Base-by-base conservation (phyloP, 1,140 invertebrate species). In the Macrobrachium nipponense region DNA sequence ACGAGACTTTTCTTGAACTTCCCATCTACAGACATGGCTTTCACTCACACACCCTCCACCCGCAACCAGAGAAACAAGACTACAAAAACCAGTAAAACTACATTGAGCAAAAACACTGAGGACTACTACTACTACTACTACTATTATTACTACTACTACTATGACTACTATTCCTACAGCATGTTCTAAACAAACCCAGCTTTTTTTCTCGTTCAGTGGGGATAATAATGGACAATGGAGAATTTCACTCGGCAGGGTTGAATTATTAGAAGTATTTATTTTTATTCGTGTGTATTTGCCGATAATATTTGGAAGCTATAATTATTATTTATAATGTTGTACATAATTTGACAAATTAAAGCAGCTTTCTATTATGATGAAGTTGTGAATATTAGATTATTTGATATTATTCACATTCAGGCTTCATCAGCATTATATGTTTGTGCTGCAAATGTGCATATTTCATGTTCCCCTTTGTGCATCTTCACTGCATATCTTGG, bases 1-100 rank as follows among this genome's bases (percentile, higher is more conserved):
- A 87, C 85, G 68, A 43, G 51, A 87, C 85, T 82, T 87, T 87
- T 81, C 85, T 87, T 87, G 85, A 87, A 87, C 85, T 87, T 87
- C 85, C 85, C 85, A 87, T 81, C 85, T 87, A 87, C 85, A 87
- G 85, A 87, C 85, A 81, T 80, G 85, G 79, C 85, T 87, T 87
- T 87, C 85, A 87, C 85, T 87, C 73, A 82, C 84, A 86, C 83
- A 86, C 83, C 83, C 77, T 79, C 76, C 61, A 87, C 80, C 85
- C 76, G 84, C 84, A 86, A 78, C 84, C 84, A 86, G 84, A 86
- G 76, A 86, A 86, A 70, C 68, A 70, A 43, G 68, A 70, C 36
- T 70, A 70, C 68, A 70, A 51, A 51, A 51, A 51, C 51, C 51
- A 51, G 51, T 51, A 51, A 51, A 51, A 51, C 51, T 51, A 51